Percentiles rank a stretch among this genome's conserved stretches.
phyloP scores from a whole-genome alignment of 1,140 invertebrate genomes.

The Drosophila mayri region DNA sequence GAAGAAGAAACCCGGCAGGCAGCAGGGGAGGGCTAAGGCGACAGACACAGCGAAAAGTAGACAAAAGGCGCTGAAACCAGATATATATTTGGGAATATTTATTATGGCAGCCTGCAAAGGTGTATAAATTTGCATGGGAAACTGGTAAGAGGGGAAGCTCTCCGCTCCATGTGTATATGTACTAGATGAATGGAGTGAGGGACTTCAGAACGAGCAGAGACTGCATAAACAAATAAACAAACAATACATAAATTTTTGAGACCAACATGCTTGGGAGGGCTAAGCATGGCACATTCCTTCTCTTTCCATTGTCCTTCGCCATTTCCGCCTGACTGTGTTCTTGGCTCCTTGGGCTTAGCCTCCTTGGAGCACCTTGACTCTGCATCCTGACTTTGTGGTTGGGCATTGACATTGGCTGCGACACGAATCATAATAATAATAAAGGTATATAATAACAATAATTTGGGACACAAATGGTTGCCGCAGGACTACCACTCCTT shows the following conservation, averaged over 20 bases:
- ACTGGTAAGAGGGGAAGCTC: constrained; percentile 30
- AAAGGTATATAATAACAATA: constrained; percentile 6
- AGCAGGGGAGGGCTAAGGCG: constrained; percentile 17
- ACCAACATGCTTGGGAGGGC: constrained; percentile 32
- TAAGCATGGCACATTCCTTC: constrained; percentile 59
- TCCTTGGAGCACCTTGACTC: constrained; percentile 5
- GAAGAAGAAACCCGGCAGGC: constrained; percentile 13
- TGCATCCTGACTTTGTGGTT: neutral
- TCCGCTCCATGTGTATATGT: constrained; percentile 4
- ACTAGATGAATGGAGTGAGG: constrained; percentile 8
- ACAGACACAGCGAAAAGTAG: constrained; percentile 47
- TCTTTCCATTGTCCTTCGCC: constrained; percentile 15
- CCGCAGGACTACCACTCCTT: neutral
- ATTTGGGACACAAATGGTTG: neutral
- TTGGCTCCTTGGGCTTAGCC: constrained; percentile 2
- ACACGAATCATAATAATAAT: constrained; percentile 3
- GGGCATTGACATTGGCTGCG: constrained; percentile 1
- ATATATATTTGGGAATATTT: constrained; percentile 78
- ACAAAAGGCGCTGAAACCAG: constrained; percentile 80
- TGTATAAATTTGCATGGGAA: constrained; percentile 81
- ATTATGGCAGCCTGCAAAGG: constrained; percentile 70
- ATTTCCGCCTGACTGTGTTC: neutral
- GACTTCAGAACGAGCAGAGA: constrained; percentile 54
- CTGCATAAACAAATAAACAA: constrained; percentile 82
- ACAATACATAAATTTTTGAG: constrained; percentile 79